These are phyloP conservation scores for Drepanosiphum platanoidis DNA, from an alignment of 2,888 invertebrate genomes.

Conservation along the genomic window DNA sequence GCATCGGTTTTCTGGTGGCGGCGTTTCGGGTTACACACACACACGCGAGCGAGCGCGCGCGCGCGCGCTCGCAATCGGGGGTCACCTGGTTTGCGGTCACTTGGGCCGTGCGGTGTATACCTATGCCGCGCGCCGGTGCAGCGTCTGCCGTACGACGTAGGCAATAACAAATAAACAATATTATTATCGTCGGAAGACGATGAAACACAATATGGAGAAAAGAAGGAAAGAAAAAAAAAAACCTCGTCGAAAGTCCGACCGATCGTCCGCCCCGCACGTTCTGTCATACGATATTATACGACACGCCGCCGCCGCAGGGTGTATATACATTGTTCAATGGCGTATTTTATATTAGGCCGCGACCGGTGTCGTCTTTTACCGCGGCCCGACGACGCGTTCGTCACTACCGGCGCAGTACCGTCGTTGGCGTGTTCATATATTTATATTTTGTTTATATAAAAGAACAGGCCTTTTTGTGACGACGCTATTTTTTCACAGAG, in stretches of 20 bases:
- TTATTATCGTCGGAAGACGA: constrained; percentile 21
- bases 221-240: constrained; percentile 8
- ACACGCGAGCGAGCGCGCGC: too few species aligned
- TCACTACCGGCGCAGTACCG: too few species aligned
- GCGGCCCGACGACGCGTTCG: too few species aligned
- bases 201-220: not conserved
- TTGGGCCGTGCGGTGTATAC: constrained; percentile 46
- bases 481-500: too few species aligned
- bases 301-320: too few species aligned
- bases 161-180: not conserved
- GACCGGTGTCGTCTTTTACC: too few species aligned
- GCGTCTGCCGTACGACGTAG: not conserved
- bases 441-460: too few species aligned
- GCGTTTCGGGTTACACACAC: constrained; percentile 58
- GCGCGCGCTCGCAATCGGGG: constrained; percentile 24
- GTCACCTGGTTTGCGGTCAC: constrained; percentile 57
- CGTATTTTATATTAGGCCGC: too few species aligned
- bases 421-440: too few species aligned
- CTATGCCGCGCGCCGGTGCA: not conserved
- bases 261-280: constrained; percentile 32
- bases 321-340: not conserved
- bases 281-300: constrained; percentile 46
- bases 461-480: too few species aligned
- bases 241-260: not conserved
- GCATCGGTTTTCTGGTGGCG: constrained; percentile 29